Percentiles rank a stretch among this genome's conserved stretches.
These are phyloP conservation scores for Leptobrachium leishanense DNA, from an alignment of 2,113 vertebrate genomes.

Conservation along the genomic window DNA sequence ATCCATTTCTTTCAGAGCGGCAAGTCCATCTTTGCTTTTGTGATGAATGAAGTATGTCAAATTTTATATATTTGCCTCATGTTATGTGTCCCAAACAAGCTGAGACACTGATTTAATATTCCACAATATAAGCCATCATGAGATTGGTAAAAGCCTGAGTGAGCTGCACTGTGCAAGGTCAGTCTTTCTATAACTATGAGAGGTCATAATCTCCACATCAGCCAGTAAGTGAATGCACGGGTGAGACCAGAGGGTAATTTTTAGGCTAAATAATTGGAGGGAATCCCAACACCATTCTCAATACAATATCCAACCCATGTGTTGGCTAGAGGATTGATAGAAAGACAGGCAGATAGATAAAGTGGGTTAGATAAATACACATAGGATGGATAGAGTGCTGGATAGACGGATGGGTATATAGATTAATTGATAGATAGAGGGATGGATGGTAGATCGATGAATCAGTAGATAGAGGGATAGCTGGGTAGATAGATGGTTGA, in stretches of 20 bases:
- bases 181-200: slow-evolving; percentile 34
- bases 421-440: no score
- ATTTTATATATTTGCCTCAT: slow-evolving; percentile 40
- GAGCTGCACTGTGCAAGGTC: slow-evolving; percentile 30
- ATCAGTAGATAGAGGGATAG: no score
- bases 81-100: slow-evolving; percentile 28
- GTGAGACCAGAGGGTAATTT: neutral
- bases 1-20: neutral
- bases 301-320: neutral
- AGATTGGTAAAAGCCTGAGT: slow-evolving; percentile 36
- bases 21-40: slow-evolving; percentile 25
- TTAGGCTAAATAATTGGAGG: slow-evolving; percentile 11
- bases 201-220: slow-evolving; percentile 28
- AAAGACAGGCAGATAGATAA: neutral
- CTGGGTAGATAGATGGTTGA: no score
- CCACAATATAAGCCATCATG: slow-evolving; percentile 36
- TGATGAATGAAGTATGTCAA: slow-evolving; percentile 42
- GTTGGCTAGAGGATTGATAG: neutral
- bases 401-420: no score
- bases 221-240: slow-evolving; percentile 23
- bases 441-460: no score
- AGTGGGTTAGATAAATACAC: no score
- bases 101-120: slow-evolving; percentile 46
- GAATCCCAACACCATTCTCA: slow-evolving; percentile 6
- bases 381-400: no score